Percentiles rank a stretch among this genome's conserved stretches.
Evolutionary conservation across 2,888 invertebrate genomes (phyloP).

Genomic region (Bibio marci): DNA sequence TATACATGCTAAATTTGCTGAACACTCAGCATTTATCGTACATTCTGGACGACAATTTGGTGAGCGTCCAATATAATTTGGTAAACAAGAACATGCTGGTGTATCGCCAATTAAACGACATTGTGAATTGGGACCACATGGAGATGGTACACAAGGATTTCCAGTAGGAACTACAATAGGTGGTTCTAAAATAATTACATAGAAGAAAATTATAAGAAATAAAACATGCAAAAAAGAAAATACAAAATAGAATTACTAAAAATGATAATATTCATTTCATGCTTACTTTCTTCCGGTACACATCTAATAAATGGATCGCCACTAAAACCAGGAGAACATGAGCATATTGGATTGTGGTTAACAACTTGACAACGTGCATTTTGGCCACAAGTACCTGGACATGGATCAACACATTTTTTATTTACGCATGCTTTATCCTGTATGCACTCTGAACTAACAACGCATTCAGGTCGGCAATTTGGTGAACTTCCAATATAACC

Average conservation of each 20-base stretch:
- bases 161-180: slow-evolving; percentile 32
- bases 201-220: slow-evolving; percentile 7
- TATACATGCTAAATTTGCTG: slow-evolving; percentile 57
- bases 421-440: slow-evolving; percentile 65
- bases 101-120: slow-evolving; percentile 60
- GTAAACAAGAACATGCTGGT: slow-evolving; percentile 65
- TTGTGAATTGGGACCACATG: slow-evolving; percentile 72
- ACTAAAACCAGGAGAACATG: slow-evolving; percentile 56
- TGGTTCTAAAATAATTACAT: slow-evolving; percentile 21
- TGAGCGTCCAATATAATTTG: slow-evolving; percentile 64
- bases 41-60: slow-evolving; percentile 73
- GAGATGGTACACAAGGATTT: slow-evolving; percentile 68
- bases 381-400: slow-evolving; percentile 62
- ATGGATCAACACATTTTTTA: slow-evolving; percentile 66
- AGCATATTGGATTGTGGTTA: slow-evolving; percentile 76
- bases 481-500: slow-evolving; percentile 65
- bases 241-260: slow-evolving; percentile 5
- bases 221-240: slow-evolving; percentile 9
- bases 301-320: slow-evolving; percentile 68
- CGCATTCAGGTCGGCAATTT: slow-evolving; percentile 65
- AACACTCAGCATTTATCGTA: slow-evolving; percentile 54
- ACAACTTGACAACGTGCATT: slow-evolving; percentile 71
- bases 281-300: slow-evolving; percentile 44
- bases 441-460: slow-evolving; percentile 67
- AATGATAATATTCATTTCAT: slow-evolving; percentile 13